Evolutionary conservation across 2,888 invertebrate genomes (phyloP), one percentile per base, ranked within the genome.

Genomic region (Eupithecia tripunctaria): DNA sequence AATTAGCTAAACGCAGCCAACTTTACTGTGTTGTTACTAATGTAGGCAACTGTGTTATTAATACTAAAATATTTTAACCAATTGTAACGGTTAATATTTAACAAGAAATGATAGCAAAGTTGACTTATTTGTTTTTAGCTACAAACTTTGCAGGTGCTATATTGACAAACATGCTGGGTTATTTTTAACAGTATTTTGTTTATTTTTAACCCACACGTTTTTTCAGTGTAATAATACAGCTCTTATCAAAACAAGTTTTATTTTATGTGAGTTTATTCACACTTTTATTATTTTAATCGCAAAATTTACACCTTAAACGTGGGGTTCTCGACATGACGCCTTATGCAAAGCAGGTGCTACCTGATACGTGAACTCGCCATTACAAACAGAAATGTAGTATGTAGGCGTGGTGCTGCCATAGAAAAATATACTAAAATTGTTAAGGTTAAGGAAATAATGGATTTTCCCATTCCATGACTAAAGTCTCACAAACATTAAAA

Each of bases 301-400:
- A 88, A 92, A 91, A 91, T 92, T 91, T 92, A 91, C 91, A 91
- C 92, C 90, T 91, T 88, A 87, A 89, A 89, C 88, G 88, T 89
- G 87, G 89, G 87, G 91, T 89, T 90, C 91, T 86, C 91, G 86
- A 87, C 92, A 91, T 92, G 91, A 92, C 90, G 90, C 92, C 91
- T 93, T 94, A 94, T 94, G 94, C 94, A 93, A 94, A 94, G 89
- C 94, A 94, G 94, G 93, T 94, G 94, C 92, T 91, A 93, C 92
- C 90, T 90, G 94, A 93, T 93, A 93, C 92, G 91, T 89, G 87
- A 88, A 84, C 82, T 83, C 81, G 82, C 79, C 77, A 76, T 70
- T 80, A 77, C 81, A 81, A 78, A 78, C 78, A 84, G 77, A 85
- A 89, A 89, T 80, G 87, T 82, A 80, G 79, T 84, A 90, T 86